Percentiles rank a stretch among this genome's conserved stretches.
These are phyloP conservation scores for Pollicipes pollicipes DNA, from an alignment of 1,140 invertebrate genomes.

Conservation along the genomic window DNA sequence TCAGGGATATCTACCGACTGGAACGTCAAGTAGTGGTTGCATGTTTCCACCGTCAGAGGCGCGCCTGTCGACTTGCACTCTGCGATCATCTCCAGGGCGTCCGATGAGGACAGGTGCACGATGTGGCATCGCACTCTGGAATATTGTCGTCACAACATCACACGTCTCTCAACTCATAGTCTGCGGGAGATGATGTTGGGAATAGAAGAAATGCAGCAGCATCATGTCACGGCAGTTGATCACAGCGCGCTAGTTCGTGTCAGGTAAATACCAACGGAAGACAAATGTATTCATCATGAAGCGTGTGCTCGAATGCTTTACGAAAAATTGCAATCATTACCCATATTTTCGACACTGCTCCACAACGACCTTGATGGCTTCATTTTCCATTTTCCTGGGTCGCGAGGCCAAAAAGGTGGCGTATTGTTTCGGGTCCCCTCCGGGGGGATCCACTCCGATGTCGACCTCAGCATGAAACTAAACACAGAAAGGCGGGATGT, in stretches of 20 bases:
- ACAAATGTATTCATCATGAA: too few species aligned
- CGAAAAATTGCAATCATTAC: too few species aligned
- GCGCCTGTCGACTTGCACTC: conserved; percentile 28
- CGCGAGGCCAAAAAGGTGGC: conserved; percentile 41
- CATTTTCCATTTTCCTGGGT: conserved; percentile 43
- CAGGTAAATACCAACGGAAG: too few species aligned
- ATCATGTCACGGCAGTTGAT: too few species aligned
- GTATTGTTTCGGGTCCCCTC: conserved; percentile 36
- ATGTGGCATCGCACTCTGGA: conserved; percentile 44
- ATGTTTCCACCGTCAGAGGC: conserved; percentile 46
- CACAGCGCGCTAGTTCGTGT: too few species aligned
- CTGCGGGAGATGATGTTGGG: too few species aligned
- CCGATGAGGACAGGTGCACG: conserved; percentile 46
- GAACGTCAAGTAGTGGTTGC: conserved; percentile 49
- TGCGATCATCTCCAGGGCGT: conserved; percentile 31
- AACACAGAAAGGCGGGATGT: too few species aligned
- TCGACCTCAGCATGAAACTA: conserved; percentile 50
- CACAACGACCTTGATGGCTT: conserved; percentile 40
- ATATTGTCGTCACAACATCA: too few species aligned
- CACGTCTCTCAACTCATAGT: too few species aligned
- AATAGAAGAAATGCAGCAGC: too few species aligned
- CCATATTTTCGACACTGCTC: conserved; percentile 36
- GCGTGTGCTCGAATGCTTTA: too few species aligned
- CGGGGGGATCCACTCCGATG: conserved; percentile 10
- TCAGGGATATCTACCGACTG: conserved; percentile 40